These are phyloP conservation scores for Miichthys miiuy DNA, from an alignment of 2,797 vertebrate species.

Conservation along the genomic window DNA sequence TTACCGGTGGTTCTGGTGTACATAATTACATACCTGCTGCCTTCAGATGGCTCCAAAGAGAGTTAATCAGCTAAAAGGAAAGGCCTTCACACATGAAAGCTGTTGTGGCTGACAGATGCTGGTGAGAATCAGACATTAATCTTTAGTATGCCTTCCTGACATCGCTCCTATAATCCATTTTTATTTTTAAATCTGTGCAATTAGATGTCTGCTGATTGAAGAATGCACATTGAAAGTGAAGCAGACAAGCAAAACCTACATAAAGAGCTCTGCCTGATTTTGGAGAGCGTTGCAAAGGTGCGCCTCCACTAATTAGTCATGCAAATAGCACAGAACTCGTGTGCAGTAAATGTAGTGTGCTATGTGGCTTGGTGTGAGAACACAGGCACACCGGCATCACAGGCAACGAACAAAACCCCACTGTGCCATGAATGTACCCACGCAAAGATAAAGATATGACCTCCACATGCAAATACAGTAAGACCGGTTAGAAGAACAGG, in stretches of 20 bases:
- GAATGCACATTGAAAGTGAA: conserved; percentile 24
- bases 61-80: conserved; percentile 44
- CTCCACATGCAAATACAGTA: conserved; percentile 25
- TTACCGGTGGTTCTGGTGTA: background rate
- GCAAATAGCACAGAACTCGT: background rate
- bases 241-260: background rate
- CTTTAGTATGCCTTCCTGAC: conserved; percentile 1
- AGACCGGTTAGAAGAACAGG: conserved; percentile 2
- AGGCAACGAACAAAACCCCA: background rate
- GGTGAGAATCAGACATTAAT: conserved; percentile 28
- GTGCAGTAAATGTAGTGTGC: no score
- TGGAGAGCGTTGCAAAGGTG: background rate
- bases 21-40: conserved; percentile 29
- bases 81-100: conserved; percentile 32
- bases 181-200: conserved; percentile 9
- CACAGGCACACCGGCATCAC: no score
- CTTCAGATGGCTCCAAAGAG: conserved; percentile 30
- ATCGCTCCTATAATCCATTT: background rate
- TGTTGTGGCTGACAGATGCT: conserved; percentile 27
- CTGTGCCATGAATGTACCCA: background rate
- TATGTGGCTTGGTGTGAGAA: background rate
- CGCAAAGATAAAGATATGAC: conserved; percentile 25
- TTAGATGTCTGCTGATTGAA: conserved; percentile 38
- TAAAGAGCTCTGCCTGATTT: conserved; percentile 11
- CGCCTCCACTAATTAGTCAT: background rate